Evolutionary conservation across 2,797 vertebrate genomes (phyloP).

Genomic region (Pempheris klunzingeri): DNA sequence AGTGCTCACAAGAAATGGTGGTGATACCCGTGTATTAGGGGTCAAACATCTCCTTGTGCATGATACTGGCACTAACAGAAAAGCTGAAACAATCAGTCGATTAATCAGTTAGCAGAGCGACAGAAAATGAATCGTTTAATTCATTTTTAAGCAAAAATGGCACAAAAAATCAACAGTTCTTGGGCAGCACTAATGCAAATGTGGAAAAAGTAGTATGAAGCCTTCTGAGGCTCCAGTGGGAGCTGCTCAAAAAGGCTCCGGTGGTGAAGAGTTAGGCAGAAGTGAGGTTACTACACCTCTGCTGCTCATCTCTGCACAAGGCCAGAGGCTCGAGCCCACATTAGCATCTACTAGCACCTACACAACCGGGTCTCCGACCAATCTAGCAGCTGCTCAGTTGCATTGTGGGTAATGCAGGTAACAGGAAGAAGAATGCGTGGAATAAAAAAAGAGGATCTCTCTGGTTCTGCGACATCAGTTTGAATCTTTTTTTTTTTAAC

Average conservation of each 20-base stretch:
- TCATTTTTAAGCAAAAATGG: not conserved
- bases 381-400: not conserved
- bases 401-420: constrained; percentile 9
- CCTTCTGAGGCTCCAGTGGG: not conserved
- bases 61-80: not conserved
- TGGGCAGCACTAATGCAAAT: not conserved
- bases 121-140: not conserved
- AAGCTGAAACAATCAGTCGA: too few species aligned
- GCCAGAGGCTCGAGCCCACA: not conserved
- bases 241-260: not conserved
- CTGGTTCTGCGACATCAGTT: not conserved
- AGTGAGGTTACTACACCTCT: not conserved
- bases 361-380: not conserved
- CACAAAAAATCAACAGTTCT: not conserved
- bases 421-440: not conserved
- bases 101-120: not conserved
- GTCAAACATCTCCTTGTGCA: not conserved
- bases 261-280: not conserved
- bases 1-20: constrained; percentile 17
- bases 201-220: not conserved
- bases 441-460: not conserved
- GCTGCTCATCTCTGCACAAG: not conserved
- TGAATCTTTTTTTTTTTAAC: not conserved
- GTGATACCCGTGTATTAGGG: not conserved
- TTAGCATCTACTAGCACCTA: not conserved